Conservation (phyloP, 2,797 vertebrate genomes). For the Fundulus diaphanus region DNA sequence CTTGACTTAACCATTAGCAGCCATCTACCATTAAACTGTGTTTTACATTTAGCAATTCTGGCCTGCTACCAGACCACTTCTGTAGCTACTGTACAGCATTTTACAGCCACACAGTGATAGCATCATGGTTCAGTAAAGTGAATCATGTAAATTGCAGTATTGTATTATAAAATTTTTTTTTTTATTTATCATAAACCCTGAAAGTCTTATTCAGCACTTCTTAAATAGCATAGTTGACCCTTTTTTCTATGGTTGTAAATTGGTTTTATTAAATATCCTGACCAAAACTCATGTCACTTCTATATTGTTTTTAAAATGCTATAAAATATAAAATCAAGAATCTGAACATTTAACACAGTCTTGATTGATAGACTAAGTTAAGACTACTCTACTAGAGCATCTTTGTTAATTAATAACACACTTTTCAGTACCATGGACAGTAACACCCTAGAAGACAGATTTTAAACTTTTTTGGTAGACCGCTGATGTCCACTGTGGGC, state of each 20-base stretch:
- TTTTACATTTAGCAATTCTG: background rate
- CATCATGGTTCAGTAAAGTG: background rate
- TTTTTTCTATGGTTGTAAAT: background rate
- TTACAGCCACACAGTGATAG: background rate
- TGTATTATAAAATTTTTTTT: background rate
- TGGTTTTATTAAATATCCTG: background rate
- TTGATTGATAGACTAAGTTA: background rate
- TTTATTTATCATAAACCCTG: too few species aligned
- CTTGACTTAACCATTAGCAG: too few species aligned
- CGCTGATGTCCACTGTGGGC: background rate
- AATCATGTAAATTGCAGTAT: background rate
- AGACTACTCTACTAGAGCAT: background rate
- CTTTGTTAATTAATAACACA: background rate
- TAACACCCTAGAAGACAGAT: background rate
- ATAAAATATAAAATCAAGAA: background rate
- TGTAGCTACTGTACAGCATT: background rate
- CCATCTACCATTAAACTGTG: too few species aligned
- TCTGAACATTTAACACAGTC: background rate
- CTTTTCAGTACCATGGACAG: background rate
- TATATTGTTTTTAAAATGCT: background rate
- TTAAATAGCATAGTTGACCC: background rate
- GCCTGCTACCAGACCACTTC: background rate
- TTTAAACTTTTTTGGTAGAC: background rate
- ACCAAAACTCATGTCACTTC: background rate
- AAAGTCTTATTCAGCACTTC: background rate